Base-by-base conservation (phyloP, 2,797 vertebrate genomes). In the Etheostoma nigrum region DNA sequence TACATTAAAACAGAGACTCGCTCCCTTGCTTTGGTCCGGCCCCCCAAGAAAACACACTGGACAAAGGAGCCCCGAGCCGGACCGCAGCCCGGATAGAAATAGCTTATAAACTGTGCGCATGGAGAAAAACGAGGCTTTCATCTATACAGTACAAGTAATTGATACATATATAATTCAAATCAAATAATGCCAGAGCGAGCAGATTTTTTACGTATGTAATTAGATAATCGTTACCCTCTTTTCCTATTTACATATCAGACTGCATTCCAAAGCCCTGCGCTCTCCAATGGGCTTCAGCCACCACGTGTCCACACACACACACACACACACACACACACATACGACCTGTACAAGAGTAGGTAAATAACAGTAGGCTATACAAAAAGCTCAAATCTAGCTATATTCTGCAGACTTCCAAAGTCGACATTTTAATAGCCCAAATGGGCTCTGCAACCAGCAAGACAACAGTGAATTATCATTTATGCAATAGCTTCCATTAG, bases 161-260 rank as follows among this genome's bases (percentile, higher is more conserved):
- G 78, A 87, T 83, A 81, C 47, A 78, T 76, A 74, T 69, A 81
- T 67, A 77, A 85, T 82, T 87, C 55, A 80, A 84, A 84, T 84
- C 53, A 89, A 88, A 88, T 88, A 78, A 81, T 19, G 45, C 73
- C 79, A 72, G 86, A 80, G 76, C 23, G 53, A 83, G 64, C 52
- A 72, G 72, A 87, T 85, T 82, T 78, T 82, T 91, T 72, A 70
- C 71, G 63, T 76, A 79, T 71, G 69, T 91, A 87, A 89, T 93
- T 89, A 88, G 65, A 89, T 87, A 87, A 92, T 91, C 75, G 70
- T 88, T 88, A 76, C 74, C 76, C 77, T 76, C 61, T 75, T 81
- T 76, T 75, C 53, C 63, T 79, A 78, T 87, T 78, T 83, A 79
- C 83, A 83, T 78, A 72, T 81, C 86, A 81, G 82, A 69, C 72